Evolutionary conservation across 2,888 invertebrate genomes (phyloP).

Genomic region (Heliconius ethilla): DNA sequence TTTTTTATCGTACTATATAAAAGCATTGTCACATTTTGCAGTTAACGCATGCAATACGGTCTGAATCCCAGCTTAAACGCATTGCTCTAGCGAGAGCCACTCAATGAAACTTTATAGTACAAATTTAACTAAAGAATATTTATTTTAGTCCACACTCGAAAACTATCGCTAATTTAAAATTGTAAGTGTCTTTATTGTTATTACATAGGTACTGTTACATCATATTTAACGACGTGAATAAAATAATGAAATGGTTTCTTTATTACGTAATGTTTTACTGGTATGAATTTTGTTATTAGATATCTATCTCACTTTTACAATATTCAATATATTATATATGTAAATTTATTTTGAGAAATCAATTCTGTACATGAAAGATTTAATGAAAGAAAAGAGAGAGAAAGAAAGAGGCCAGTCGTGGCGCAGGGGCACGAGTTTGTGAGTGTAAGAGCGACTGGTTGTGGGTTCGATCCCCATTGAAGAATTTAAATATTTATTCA

Average conservation of each 20-base stretch:
- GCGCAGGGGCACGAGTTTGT: too few relatives aligned
- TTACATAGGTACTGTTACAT: constrained; percentile 14
- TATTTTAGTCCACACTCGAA: constrained; percentile 10
- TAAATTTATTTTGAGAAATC: neutral
- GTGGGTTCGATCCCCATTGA: too few relatives aligned
- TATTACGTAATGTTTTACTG: constrained; percentile 7
- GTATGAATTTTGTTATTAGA: neutral
- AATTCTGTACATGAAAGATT: too few relatives aligned
- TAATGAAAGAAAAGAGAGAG: too few relatives aligned
- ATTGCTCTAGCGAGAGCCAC: constrained; percentile 3
- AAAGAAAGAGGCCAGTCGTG: too few relatives aligned
- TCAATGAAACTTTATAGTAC: constrained; percentile 4
- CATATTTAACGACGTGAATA: constrained; percentile 5
- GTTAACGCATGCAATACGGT: constrained; percentile 9
- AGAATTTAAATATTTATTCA: too few relatives aligned
- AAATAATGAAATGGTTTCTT: constrained; percentile 11
- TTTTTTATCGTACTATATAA: neutral
- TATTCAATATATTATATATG: neutral
- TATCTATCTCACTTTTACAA: neutral
- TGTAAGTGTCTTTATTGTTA: constrained; percentile 12
- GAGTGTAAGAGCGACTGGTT: too few relatives aligned
- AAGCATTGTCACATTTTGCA: constrained; percentile 6
- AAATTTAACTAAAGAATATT: constrained; percentile 13
- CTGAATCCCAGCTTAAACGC: constrained; percentile 16
- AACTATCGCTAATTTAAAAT: constrained; percentile 3